A percentile compares a stretch with the other conserved stretches of the same genome.
phyloP scores from a whole-genome alignment of 2,113 vertebrate genomes.

The Agelaius phoeniceus region DNA sequence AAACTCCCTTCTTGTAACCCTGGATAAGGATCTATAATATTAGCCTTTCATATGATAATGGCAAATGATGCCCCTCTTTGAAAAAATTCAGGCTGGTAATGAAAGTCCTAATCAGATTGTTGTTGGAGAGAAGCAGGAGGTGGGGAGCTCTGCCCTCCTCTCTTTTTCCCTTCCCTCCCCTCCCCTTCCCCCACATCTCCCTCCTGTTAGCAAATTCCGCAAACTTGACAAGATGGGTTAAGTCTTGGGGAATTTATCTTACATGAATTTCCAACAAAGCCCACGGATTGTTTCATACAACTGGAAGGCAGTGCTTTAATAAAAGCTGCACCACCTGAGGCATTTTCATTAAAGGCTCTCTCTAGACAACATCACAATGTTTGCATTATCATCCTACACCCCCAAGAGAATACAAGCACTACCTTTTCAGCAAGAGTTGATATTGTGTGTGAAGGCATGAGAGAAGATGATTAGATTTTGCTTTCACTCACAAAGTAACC shows the following conservation, averaged over 20 bases:
- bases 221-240: slow-evolving; percentile 75
- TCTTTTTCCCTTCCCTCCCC: neutral
- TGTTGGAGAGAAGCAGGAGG: slow-evolving; percentile 59
- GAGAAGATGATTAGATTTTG: slow-evolving; percentile 71
- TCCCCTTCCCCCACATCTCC: neutral
- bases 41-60: slow-evolving; percentile 84
- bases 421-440: slow-evolving; percentile 74
- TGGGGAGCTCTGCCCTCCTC: neutral
- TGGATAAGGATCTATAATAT: slow-evolving; percentile 82
- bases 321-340: slow-evolving; percentile 85
- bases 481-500: slow-evolving; percentile 40
- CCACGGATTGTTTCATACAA: slow-evolving; percentile 72
- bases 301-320: slow-evolving; percentile 78
- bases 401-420: slow-evolving; percentile 74
- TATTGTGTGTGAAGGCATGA: slow-evolving; percentile 75
- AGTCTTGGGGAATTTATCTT: slow-evolving; percentile 73
- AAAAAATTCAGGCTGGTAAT: slow-evolving; percentile 80
- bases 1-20: slow-evolving; percentile 74
- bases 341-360: slow-evolving; percentile 89
- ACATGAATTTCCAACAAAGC: slow-evolving; percentile 84
- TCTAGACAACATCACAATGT: slow-evolving; percentile 78
- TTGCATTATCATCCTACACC: slow-evolving; percentile 70
- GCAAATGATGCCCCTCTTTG: slow-evolving; percentile 77
- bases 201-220: slow-evolving; percentile 63
- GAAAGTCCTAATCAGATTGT: slow-evolving; percentile 81